Evolutionary conservation across 2,797 vertebrate species (phyloP), one percentile per base, ranked within the genome.

Genomic region (Gambelia wislizenii): DNA sequence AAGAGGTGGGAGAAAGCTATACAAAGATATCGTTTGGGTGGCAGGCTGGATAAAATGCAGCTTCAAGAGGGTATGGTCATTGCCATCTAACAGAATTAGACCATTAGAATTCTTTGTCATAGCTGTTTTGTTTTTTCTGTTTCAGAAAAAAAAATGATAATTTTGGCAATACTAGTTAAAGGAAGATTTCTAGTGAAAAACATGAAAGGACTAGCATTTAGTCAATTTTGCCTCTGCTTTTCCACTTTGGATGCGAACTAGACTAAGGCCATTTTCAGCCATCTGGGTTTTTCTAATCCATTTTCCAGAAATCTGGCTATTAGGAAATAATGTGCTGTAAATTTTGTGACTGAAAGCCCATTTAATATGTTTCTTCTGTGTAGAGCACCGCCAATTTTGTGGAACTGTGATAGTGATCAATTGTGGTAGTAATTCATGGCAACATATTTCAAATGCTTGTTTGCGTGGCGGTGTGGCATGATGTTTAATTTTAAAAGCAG

Each of bases 311-410:
- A 92, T 85, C 83, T 80, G 75, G 85, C 86, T 94, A 83, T 93
- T 92, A 91, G 92, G 89, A 94, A 95, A 91, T 92, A 83, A 64
- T 0, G 39, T 80, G 94, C 92, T 88, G 94, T 96, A 95, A 94
- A 96, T 96, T 94, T 90, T 90, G 90, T 85, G 84, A 90, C 90
- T 1, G 39, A 91, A 94, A 93, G 91, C 83, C 90, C 88, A 86
- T 94, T 94, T 94, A 94, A 91, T 94, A 89, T 93, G 87, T 87
- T 94, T 93, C 93, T 90, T 92, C 16, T 88, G 86, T 89, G 87
- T 83, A 81, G 90, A 94, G 91, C 79, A 87, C 93, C 87, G 86
- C 88, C 84, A 88, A 87, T 95, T 95, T 95, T 94, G 93, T 93
- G 94, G 93, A 91, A 75, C 86, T 77, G 79, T 0, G 79, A 92